A percentile compares a stretch with the other conserved stretches of the same genome.
Conservation (phyloP, 2,113 vertebrate genomes). For the Hypocryptadius cinnamomeus region DNA sequence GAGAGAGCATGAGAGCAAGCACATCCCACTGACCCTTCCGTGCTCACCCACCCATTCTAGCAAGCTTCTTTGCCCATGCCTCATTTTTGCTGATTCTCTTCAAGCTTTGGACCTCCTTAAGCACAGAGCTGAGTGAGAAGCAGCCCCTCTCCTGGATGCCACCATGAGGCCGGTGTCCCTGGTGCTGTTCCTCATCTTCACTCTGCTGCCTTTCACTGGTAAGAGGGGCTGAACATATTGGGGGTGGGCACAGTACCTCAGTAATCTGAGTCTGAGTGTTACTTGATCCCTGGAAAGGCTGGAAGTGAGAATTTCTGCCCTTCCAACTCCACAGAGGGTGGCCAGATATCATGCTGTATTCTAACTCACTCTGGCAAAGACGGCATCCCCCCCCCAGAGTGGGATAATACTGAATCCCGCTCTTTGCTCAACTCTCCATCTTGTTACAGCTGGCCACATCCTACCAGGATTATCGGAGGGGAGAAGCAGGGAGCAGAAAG, state of each 20-base stretch:
- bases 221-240: not conserved
- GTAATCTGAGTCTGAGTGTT: not conserved
- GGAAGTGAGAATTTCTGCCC: not conserved
- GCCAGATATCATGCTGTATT: not conserved
- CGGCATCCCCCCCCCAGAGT: not conserved
- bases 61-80: not conserved
- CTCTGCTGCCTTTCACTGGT: constrained; percentile 16
- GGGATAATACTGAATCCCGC: not conserved
- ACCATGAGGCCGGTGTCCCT: not conserved
- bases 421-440: not conserved
- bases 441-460: not conserved
- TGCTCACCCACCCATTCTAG: not conserved
- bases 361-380: not conserved
- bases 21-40: not conserved
- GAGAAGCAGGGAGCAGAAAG: not conserved
- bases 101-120: not conserved
- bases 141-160: not conserved
- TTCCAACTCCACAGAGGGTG: not conserved
- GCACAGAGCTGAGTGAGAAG: not conserved
- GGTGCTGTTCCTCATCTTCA: not conserved
- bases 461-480: not conserved
- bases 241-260: not conserved
- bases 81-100: not conserved
- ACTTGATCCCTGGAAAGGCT: not conserved
- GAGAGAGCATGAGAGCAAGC: not conserved